phyloP scores from a whole-genome alignment of 2,888 invertebrate species.

The Listrodromus nycthemerus region DNA sequence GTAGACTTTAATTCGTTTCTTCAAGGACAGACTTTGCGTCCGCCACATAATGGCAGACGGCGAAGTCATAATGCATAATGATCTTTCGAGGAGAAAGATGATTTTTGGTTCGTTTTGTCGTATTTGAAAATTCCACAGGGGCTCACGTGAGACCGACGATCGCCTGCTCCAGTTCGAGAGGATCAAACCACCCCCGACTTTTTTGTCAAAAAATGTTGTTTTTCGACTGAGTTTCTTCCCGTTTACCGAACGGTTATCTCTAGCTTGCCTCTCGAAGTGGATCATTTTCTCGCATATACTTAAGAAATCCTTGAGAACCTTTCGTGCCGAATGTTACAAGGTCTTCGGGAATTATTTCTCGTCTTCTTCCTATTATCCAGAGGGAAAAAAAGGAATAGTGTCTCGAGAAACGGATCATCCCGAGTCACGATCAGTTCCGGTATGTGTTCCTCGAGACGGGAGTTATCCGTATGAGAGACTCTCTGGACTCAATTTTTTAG shows the following conservation, averaged over 20 bases:
- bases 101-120: slow-evolving; percentile 1
- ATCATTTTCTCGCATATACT: slow-evolving; percentile 49
- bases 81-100: neutral
- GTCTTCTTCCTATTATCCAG: slow-evolving; percentile 29
- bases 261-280: neutral
- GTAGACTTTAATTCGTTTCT: neutral
- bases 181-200: slow-evolving; percentile 3
- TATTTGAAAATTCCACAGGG: neutral
- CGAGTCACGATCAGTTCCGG: slow-evolving; percentile 66
- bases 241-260: slow-evolving; percentile 23
- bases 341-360: slow-evolving; percentile 50
- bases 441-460: slow-evolving; percentile 28
- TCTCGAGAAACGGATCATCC: slow-evolving; percentile 48
- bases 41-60: neutral
- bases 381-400: slow-evolving; percentile 29
- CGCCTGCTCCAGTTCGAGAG: neutral
- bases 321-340: slow-evolving; percentile 66
- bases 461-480: neutral
- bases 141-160: neutral
- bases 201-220: slow-evolving; percentile 6
- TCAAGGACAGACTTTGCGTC: neutral
- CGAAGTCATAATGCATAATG: neutral
- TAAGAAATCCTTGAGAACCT: slow-evolving; percentile 64
- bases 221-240: slow-evolving; percentile 12
- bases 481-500: slow-evolving; percentile 17